Percentiles rank a stretch among this genome's conserved stretches.
These are phyloP conservation scores for Pseudomugil tenellus DNA, from an alignment of 2,797 vertebrate species.

Conservation along the genomic window DNA sequence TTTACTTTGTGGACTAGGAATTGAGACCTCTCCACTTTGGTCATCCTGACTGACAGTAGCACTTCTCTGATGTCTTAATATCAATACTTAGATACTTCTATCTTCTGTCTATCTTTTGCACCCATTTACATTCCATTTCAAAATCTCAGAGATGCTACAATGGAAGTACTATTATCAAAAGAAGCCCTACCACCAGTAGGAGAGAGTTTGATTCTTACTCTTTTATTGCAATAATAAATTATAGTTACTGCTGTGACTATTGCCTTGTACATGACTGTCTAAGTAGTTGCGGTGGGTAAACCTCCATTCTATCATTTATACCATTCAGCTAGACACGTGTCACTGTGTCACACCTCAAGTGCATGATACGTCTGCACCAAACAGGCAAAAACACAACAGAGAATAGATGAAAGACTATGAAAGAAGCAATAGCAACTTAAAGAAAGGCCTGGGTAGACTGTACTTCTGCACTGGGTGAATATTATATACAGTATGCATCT, in stretches of 20 bases:
- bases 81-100: slow-evolving; percentile 18
- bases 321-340: slow-evolving; percentile 57
- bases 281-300: slow-evolving; percentile 37
- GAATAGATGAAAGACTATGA: slow-evolving; percentile 7
- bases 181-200: slow-evolving; percentile 20
- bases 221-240: slow-evolving; percentile 74
- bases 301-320: slow-evolving; percentile 64
- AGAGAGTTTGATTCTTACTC: slow-evolving; percentile 38
- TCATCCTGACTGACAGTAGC: not conserved
- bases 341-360: slow-evolving; percentile 39
- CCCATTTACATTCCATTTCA: slow-evolving; percentile 33
- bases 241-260: slow-evolving; percentile 71
- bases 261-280: slow-evolving; percentile 59
- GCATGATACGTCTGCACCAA: slow-evolving; percentile 52
- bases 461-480: slow-evolving; percentile 9
- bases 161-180: slow-evolving; percentile 43
- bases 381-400: slow-evolving; percentile 26
- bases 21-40: not conserved
- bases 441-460: slow-evolving; percentile 1
- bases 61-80: not conserved
- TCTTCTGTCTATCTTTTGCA: not conserved
- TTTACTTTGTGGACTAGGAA: too few relatives aligned
- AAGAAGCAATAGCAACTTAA: not conserved
- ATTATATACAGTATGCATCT: slow-evolving; percentile 10
- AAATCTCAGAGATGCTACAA: slow-evolving; percentile 41